Evolutionary conservation across 2,888 invertebrate genomes (phyloP), one percentile per base, ranked within the genome.

Genomic region (Microctonus hyperodae): DNA sequence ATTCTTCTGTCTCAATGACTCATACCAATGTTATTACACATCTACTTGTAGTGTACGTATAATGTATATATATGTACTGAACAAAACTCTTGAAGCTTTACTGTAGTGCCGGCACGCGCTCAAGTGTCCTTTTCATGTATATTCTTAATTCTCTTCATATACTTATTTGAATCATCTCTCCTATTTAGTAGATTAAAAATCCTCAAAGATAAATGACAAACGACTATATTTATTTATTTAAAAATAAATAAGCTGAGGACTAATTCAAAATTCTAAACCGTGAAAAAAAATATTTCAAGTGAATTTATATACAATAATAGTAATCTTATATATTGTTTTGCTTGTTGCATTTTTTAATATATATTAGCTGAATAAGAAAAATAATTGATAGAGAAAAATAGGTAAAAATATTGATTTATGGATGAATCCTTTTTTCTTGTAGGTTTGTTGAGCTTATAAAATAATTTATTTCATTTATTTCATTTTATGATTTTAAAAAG

Each of bases 21-120:
- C 33, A 23, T 20, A 44, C 9, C 58, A 23, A 33, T 23, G 51
- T 35, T 44, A 10, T 23, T 23, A 44, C n/a, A 48, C 31, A 59
- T 31, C 11, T 25, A 50, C 1, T 20, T 57, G 50, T 16, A 40
- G 35, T 23, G 31, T 53, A 62, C 62, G 35, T 6, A n/a, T 2
- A n/a, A 37, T n/a, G n/a, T 37, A 37, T 1, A 13, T n/a, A 37
- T 37, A n/a, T 37, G n/a, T 44, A 7, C 44, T 60, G 58, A 48
- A 61, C 56, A 48, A 28, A 16, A 59, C 58, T 58, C 40, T 65
- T 53, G 59, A 33, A 44, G 51, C 55, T 66, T 35, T 66, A 51
- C 62, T 40, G 40, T 40, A 67, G 67, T 58, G 67, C 63, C 63
- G 67, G 67, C 67, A 67, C 67, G 62, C 67, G 67, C 62, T 67